These are phyloP conservation scores for Centropristis striata DNA, from an alignment of 2,113 vertebrate genomes.

Conservation along the genomic window DNA sequence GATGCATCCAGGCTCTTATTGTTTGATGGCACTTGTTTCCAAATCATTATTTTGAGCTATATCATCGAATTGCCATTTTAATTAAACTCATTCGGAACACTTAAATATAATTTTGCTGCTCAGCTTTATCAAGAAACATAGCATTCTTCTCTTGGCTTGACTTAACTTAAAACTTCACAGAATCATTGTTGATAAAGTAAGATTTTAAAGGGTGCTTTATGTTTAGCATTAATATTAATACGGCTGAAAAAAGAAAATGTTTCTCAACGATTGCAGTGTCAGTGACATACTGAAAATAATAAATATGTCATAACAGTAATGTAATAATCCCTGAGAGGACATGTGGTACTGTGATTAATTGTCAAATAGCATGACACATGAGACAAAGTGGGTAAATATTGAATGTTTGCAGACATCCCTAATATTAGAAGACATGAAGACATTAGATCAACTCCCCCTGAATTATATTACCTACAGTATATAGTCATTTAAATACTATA, in stretches of 20 bases:
- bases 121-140: background rate
- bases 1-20: slow-evolving; percentile 8
- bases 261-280: background rate
- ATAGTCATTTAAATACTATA: background rate
- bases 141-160: background rate
- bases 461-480: background rate
- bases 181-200: background rate
- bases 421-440: background rate
- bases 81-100: background rate
- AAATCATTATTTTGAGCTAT: slow-evolving; percentile 29
- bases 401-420: background rate
- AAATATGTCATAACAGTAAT: background rate
- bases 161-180: background rate
- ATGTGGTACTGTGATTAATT: background rate
- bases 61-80: slow-evolving; percentile 25
- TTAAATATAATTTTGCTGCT: background rate
- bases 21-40: slow-evolving; percentile 9
- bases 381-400: slow-evolving; percentile 1
- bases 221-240: too few relatives aligned
- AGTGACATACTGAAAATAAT: background rate
- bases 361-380: background rate
- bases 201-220: too few relatives aligned
- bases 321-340: background rate
- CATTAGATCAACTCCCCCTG: background rate
- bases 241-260: background rate